A percentile compares a stretch with the other conserved stretches of the same genome.
These are phyloP conservation scores for Stramonita haemastoma DNA, from an alignment of 2,888 invertebrate species.

Conservation along the genomic window DNA sequence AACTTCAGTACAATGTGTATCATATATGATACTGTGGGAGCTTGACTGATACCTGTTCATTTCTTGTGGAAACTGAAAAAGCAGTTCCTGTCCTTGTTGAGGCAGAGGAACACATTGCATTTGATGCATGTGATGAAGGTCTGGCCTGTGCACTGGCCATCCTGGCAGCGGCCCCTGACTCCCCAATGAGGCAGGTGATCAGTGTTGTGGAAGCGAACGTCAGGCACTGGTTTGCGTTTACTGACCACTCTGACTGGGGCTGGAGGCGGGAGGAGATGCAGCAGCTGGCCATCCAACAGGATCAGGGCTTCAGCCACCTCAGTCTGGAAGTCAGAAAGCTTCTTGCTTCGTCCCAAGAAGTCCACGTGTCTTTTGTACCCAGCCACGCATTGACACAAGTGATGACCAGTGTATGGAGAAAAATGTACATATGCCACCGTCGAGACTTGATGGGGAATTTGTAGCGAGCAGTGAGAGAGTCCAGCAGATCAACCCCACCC, in stretches of 20 bases:
- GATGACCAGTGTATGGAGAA: constrained; percentile 49
- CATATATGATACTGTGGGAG: constrained; percentile 4
- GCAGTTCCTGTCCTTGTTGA: constrained; percentile 43
- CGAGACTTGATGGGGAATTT: constrained; percentile 47
- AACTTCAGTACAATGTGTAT: background rate
- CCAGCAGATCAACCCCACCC: constrained; percentile 49
- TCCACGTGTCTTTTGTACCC: constrained; percentile 44
- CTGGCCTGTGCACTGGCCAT: constrained; percentile 18
- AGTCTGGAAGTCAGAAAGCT: background rate
- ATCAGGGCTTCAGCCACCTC: constrained; percentile 34
- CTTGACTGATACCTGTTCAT: background rate
- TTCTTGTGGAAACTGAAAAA: constrained; percentile 40
- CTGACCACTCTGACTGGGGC: constrained; percentile 40
- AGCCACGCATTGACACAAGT: constrained; percentile 49
- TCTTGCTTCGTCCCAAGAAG: constrained; percentile 36
- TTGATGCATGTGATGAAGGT: constrained; percentile 37
- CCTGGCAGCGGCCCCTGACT: constrained; percentile 37
- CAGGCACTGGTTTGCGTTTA: constrained; percentile 36
- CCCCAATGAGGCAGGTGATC: constrained; percentile 33
- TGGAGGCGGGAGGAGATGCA: constrained; percentile 36
- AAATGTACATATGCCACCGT: constrained; percentile 51
- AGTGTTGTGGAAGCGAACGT: constrained; percentile 37
- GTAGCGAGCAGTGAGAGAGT: constrained; percentile 44
- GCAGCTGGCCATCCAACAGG: constrained; percentile 30
- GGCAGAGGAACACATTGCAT: constrained; percentile 39